These are phyloP conservation scores for Rhopalosiphum nymphaeae DNA, from an alignment of 2,888 invertebrate species.

Conservation along the genomic window DNA sequence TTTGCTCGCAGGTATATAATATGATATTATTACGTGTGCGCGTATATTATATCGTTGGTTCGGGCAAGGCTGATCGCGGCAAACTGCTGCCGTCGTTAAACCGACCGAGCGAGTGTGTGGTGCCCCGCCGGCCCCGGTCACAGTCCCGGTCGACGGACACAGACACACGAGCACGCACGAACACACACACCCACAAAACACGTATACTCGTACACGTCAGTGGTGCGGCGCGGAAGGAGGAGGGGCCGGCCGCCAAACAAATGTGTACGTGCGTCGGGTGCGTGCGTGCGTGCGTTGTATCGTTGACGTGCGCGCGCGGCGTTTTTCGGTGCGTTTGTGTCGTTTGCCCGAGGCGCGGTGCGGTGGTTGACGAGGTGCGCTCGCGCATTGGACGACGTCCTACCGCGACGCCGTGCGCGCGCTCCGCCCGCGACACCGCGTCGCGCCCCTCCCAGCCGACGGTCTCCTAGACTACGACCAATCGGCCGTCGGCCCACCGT, in stretches of 20 bases:
- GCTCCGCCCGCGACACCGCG: background rate
- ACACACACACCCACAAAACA: constrained; percentile 11
- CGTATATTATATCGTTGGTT: constrained; percentile 3
- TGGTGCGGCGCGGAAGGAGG: background rate
- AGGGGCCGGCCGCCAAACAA: background rate
- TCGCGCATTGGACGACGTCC: constrained; percentile 48
- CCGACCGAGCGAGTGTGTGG: constrained; percentile 56
- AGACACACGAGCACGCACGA: background rate
- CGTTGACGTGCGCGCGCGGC: background rate
- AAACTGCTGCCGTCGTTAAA: constrained; percentile 48
- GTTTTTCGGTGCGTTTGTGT: background rate
- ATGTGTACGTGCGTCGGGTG: background rate
- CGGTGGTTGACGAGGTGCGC: background rate
- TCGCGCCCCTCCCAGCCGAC: background rate
- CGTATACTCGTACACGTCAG: background rate
- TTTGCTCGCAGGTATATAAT: background rate
- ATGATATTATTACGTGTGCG: background rate
- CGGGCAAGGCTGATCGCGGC: constrained; percentile 55
- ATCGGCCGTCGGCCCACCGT: constrained; percentile 23
- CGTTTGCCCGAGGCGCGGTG: background rate
- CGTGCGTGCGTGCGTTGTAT: background rate
- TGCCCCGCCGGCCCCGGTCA: constrained; percentile 6
- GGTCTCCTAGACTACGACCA: constrained; percentile 50
- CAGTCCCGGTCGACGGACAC: constrained; percentile 37
- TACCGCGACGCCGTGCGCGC: background rate